Evolutionary conservation across 1,140 invertebrate genomes (phyloP).

Genomic region (Apis laboriosa): DNA sequence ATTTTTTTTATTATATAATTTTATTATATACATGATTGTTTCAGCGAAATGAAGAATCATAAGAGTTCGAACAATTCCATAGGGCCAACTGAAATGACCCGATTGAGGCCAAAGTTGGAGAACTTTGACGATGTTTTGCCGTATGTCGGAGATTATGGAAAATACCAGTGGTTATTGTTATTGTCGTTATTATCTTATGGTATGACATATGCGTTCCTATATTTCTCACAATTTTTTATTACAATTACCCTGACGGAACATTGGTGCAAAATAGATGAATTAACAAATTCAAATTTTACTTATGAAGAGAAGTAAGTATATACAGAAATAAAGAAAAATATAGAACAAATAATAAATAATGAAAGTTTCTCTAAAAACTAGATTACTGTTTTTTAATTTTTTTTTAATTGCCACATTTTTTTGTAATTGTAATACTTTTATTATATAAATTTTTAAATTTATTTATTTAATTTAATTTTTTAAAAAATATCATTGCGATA

Average conservation of each 20-base stretch:
- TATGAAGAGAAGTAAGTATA: constrained; percentile 67
- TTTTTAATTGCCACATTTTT: too few species aligned
- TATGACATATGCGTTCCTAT: constrained; percentile 73
- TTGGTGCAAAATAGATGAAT: constrained; percentile 76
- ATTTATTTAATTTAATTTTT: too few species aligned
- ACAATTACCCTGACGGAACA: constrained; percentile 77
- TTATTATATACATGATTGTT: background rate
- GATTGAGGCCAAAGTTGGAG: constrained; percentile 70
- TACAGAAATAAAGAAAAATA: background rate
- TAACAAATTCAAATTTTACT: constrained; percentile 64
- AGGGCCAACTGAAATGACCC: constrained; percentile 67
- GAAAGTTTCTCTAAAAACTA: background rate
- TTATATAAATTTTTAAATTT: too few species aligned
- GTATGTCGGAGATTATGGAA: constrained; percentile 81
- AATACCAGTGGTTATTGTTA: constrained; percentile 81
- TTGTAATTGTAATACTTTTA: too few species aligned
- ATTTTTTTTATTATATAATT: too few species aligned
- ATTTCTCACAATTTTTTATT: constrained; percentile 79
- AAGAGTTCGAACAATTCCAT: constrained; percentile 19
- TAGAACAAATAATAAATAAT: background rate
- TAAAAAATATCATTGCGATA: too few species aligned
- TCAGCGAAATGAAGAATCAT: constrained; percentile 39
- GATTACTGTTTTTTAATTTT: background rate
- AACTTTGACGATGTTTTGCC: constrained; percentile 81
- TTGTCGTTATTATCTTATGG: constrained; percentile 75